Percentiles rank a stretch among this genome's conserved stretches.
Conservation (phyloP, 2,888 invertebrate species). For the Unio delphinus region DNA sequence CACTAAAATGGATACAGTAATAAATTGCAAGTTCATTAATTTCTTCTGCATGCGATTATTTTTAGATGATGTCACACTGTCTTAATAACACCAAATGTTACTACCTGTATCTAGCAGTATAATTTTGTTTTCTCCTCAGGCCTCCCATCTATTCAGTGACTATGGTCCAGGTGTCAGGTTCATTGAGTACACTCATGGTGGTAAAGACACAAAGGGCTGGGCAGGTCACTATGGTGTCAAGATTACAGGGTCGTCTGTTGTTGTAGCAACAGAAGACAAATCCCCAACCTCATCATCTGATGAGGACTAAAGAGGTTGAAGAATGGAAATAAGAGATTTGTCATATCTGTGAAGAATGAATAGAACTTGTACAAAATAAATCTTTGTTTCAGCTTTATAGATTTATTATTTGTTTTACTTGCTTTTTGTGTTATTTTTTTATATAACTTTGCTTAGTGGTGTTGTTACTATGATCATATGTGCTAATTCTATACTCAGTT, state of each 20-base stretch:
- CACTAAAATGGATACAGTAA: too few relatives aligned
- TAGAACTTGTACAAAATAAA: too few relatives aligned
- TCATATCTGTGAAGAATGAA: too few relatives aligned
- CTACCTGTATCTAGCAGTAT: not conserved
- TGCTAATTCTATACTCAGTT: too few relatives aligned
- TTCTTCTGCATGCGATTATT: not conserved
- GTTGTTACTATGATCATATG: too few relatives aligned
- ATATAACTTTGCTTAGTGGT: too few relatives aligned
- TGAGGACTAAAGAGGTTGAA: too few relatives aligned
- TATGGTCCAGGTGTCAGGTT: conserved; percentile 74
- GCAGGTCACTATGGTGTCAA: conserved; percentile 79
- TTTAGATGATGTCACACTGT: not conserved
- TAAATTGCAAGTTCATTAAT: too few relatives aligned
- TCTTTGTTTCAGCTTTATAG: too few relatives aligned
- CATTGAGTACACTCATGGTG: conserved; percentile 75
- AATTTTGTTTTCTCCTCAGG: conserved; percentile 60
- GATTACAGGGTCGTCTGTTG: conserved; percentile 75
- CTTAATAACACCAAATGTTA: not conserved
- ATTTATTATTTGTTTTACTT: too few relatives aligned
- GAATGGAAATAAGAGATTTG: too few relatives aligned
- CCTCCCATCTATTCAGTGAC: conserved; percentile 73
- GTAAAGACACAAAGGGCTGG: conserved; percentile 78
- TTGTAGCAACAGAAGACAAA: conserved; percentile 2
- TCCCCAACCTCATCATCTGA: conserved; percentile 6
- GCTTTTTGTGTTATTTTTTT: too few relatives aligned